Percentiles rank a stretch among this genome's conserved stretches.
These are phyloP conservation scores for Pantherophis guttatus DNA, from an alignment of 2,113 vertebrate genomes.

Conservation along the genomic window DNA sequence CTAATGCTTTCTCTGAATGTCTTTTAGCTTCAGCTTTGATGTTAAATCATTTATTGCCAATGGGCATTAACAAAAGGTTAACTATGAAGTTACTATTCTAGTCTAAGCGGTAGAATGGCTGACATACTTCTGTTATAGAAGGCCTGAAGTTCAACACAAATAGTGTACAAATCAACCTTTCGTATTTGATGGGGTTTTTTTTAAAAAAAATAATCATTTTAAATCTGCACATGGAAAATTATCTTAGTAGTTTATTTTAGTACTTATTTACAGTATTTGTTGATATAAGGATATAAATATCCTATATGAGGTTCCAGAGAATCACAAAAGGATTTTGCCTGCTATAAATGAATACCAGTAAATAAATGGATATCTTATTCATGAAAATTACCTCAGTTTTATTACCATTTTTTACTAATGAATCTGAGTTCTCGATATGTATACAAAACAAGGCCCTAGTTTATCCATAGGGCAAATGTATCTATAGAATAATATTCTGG, in stretches of 20 bases:
- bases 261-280: not conserved
- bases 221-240: not conserved
- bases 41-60: not conserved
- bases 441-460: not conserved
- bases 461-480: not conserved
- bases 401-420: not conserved
- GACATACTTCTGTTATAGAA: constrained; percentile 3
- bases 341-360: not conserved
- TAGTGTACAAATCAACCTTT: not conserved
- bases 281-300: not conserved
- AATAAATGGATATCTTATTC: not conserved
- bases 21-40: not conserved
- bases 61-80: not conserved
- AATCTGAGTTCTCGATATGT: not conserved
- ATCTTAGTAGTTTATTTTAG: not conserved
- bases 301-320: not conserved
- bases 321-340: not conserved
- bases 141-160: constrained; percentile 22
- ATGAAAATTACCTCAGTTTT: not conserved
- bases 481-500: not conserved
- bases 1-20: not conserved
- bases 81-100: not conserved
- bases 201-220: not conserved
- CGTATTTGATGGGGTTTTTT: not conserved
- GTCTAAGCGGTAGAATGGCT: not conserved